Conservation (phyloP, 2,888 invertebrate genomes). For the Hyles lineata region DNA sequence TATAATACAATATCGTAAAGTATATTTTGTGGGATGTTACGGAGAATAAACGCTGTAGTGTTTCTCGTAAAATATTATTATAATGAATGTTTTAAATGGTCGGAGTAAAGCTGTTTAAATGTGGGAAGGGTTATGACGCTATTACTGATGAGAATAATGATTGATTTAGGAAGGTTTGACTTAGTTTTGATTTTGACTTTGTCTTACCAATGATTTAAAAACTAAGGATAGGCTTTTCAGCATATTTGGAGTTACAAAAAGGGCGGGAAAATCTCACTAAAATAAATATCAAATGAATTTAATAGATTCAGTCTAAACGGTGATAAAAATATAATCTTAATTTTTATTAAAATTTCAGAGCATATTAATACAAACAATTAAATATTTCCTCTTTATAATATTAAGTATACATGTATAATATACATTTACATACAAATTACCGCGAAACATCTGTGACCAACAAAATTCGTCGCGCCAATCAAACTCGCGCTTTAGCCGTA, state of each 20-base stretch:
- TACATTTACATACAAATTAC: too few relatives aligned
- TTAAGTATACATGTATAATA: too few relatives aligned
- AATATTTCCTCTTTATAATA: too few relatives aligned
- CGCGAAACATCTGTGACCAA: background rate
- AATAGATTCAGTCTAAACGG: too few relatives aligned
- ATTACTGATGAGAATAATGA: background rate
- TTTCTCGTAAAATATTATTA: background rate
- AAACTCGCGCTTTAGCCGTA: constrained; percentile 1
- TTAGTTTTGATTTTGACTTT: background rate
- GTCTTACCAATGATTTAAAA: too few relatives aligned
- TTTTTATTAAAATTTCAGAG: too few relatives aligned
- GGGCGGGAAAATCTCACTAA: too few relatives aligned
- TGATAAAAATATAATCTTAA: too few relatives aligned
- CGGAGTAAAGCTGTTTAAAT: background rate
- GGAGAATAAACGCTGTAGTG: constrained; percentile 17
- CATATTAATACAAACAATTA: too few relatives aligned
- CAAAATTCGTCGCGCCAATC: background rate
- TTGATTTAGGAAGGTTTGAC: background rate
- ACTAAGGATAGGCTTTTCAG: too few relatives aligned
- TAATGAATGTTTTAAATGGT: background rate
- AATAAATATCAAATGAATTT: too few relatives aligned
- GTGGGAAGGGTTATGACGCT: background rate
- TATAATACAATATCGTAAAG: constrained; percentile 55
- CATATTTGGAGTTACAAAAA: too few relatives aligned
- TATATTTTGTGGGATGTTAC: constrained; percentile 25